Evolutionary conservation across 2,888 invertebrate species (phyloP), one percentile per base, ranked within the genome.

Genomic region (Tenthredo livida): DNA sequence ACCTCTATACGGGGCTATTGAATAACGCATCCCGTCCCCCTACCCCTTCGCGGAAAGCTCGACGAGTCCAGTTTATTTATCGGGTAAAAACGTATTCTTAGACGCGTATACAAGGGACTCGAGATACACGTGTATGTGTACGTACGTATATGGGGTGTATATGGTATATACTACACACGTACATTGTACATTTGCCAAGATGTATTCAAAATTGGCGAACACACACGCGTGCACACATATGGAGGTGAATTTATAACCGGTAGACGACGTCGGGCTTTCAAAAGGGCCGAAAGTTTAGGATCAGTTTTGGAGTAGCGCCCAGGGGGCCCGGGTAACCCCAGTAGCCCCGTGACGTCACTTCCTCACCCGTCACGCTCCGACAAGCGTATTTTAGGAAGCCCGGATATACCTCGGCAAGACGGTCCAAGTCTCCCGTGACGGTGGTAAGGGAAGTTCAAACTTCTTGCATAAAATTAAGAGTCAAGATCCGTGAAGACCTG

Each of bases 401-500:
- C 83, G 84, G 86, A 87, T 85, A 85, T 67, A 40, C 82, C 61
- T 82, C 85, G 85, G 87, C 87, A 84, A 85, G 80, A 67, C 83
- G 73, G 87, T 86, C 86, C 85, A 88, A 87, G 86, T 87, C 86
- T 77, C 33, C 77, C 77, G 50, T 77, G 77, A 77, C 77, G 77
- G n/a, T 15, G 54, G 37, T 15, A 40, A 40, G 15, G 72, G 85
- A 84, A 86, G 86, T 33, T 54, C 50, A 54, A 89, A 90, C 89
- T 90, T 90, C 86, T 80, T 87, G 87, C 89, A 89, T 90, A 89
- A 89, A 90, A 89, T 89, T 89, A 86, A 87, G 88, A 88, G 87
- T 88, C 88, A 87, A 88, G 86, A 58, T 67, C 67, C 67, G 67
- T 67, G 67, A 67, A 67, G 33, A 43, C 37, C 40, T 17, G 67